Conservation (phyloP, 2,113 vertebrate genomes). For the Hippoglossus stenolepis region DNA sequence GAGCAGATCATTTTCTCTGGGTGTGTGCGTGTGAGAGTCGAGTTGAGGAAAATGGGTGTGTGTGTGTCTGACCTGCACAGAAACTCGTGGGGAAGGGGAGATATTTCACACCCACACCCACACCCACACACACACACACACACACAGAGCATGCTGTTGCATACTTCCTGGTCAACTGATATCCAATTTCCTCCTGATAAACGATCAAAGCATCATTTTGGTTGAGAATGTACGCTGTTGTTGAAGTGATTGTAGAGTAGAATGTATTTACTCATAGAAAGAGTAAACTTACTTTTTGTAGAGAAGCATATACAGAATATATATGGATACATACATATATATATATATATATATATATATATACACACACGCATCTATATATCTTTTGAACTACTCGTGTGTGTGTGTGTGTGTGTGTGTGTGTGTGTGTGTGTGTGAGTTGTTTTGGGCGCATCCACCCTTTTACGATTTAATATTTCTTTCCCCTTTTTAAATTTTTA, state of each 20-base stretch:
- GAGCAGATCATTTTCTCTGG: constrained; percentile 55
- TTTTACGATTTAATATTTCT: constrained; percentile 59
- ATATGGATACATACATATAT: constrained; percentile 73
- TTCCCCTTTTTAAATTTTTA: constrained; percentile 39
- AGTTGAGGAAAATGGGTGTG: constrained; percentile 13
- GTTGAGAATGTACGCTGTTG: constrained; percentile 80
- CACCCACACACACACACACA: constrained; percentile 27
- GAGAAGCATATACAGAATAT: constrained; percentile 76
- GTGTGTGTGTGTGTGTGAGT: constrained; percentile 56
- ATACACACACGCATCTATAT: constrained; percentile 63
- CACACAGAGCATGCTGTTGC: constrained; percentile 58
- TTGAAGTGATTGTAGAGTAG: constrained; percentile 81
- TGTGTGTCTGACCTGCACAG: constrained; percentile 33
- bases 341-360: background rate
- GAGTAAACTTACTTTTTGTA: constrained; percentile 78
- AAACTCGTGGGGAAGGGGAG: constrained; percentile 16
- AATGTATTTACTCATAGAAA: constrained; percentile 83
- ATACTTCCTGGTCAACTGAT: constrained; percentile 47
- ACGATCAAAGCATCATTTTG: constrained; percentile 59
- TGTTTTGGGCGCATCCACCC: constrained; percentile 63
- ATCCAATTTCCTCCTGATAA: constrained; percentile 51
- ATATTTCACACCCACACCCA: constrained; percentile 33
- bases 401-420: constrained; percentile 52
- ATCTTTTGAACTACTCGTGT: constrained; percentile 68
- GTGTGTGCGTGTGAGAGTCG: constrained; percentile 50